Conservation (phyloP, 2,797 vertebrate species). For the Eremophila alpestris region DNA sequence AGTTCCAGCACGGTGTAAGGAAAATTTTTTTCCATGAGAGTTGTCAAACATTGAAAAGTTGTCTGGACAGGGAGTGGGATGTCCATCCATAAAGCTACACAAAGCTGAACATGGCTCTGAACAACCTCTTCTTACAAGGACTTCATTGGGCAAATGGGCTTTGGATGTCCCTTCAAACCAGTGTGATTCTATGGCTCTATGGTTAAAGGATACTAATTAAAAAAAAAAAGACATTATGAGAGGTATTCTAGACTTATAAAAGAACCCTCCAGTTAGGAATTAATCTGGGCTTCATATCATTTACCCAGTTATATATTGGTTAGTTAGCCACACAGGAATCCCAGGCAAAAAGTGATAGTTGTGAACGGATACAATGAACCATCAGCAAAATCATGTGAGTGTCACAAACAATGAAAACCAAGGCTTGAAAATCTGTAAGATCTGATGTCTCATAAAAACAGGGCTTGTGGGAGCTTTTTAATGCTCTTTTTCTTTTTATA, state of each 20-base stretch:
- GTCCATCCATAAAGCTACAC: background rate
- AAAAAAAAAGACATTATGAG: background rate
- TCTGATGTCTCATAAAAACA: background rate
- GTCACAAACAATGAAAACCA: background rate
- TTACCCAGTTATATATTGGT: background rate
- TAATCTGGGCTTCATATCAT: background rate
- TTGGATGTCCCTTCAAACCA: background rate
- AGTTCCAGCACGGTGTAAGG: background rate
- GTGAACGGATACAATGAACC: background rate
- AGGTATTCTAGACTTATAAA: background rate
- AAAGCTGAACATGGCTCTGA: background rate
- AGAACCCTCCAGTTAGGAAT: background rate
- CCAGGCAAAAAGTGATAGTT: background rate
- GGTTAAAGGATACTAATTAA: background rate
- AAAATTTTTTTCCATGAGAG: background rate
- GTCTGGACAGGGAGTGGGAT: background rate
- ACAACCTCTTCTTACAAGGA: background rate
- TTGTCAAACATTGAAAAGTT: background rate
- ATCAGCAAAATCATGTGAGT: background rate
- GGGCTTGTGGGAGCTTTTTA: background rate
- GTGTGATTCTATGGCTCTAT: background rate
- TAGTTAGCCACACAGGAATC: background rate
- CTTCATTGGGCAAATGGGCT: background rate
- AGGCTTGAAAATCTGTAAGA: background rate
- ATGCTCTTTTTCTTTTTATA: background rate